These are phyloP conservation scores for Phymanthus crucifer DNA, from an alignment of 92 coral and sea anemone species.

Conservation along the genomic window DNA sequence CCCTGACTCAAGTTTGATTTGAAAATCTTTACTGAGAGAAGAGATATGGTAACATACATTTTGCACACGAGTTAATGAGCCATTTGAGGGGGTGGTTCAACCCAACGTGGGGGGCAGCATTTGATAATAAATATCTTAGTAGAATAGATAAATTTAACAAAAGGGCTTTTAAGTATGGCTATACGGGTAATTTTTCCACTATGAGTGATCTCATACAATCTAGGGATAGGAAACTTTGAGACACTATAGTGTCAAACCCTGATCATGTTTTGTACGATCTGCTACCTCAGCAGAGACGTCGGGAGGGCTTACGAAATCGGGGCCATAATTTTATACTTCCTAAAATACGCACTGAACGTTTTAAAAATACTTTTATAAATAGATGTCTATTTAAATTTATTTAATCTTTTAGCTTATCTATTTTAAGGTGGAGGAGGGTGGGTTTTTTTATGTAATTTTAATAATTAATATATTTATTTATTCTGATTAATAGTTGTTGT, in stretches of 20 bases:
- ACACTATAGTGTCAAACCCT: background rate
- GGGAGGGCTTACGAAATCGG: background rate
- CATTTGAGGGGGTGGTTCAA: too few relatives aligned
- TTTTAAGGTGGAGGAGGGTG: too few relatives aligned
- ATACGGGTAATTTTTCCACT: background rate
- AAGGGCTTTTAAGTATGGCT: slow-evolving; percentile 20
- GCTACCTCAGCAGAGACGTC: background rate
- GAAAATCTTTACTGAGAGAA: too few relatives aligned
- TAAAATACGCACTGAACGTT: background rate
- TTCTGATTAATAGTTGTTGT: too few relatives aligned
- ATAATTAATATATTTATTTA: too few relatives aligned
- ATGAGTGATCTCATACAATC: background rate
- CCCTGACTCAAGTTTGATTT: background rate
- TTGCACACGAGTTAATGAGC: too few relatives aligned
- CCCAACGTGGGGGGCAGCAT: slow-evolving; percentile 27
- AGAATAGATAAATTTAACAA: slow-evolving; percentile 29
- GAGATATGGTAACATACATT: too few relatives aligned
- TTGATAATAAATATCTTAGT: slow-evolving; percentile 23
- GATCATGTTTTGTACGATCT: background rate
- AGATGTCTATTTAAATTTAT: background rate
- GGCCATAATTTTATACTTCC: background rate
- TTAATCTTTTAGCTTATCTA: background rate
- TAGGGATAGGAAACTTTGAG: background rate
- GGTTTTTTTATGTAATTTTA: too few relatives aligned
- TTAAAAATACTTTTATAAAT: background rate